Base-by-base conservation (phyloP, 2,797 vertebrate species). In the Denticeps clupeoides region DNA sequence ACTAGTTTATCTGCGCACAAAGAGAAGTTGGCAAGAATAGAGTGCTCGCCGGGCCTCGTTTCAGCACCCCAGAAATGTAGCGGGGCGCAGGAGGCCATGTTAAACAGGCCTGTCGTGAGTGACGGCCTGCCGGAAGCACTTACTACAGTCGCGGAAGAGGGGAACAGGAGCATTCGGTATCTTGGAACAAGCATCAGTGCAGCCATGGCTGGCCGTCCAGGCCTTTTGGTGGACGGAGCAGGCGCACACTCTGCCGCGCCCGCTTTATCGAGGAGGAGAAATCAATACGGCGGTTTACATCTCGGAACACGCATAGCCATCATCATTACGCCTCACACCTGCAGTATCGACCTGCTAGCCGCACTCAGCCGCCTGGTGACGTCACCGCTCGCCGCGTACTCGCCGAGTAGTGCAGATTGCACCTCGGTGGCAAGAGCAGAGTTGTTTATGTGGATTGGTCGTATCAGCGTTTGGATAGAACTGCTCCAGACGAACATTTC, bases 1-100 rank as follows among this genome's bases (percentile, higher is more conserved):
- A 84, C 76, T 82, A 83, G 80, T 86, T 82, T 82, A 83, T 84
- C 74, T 78, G 74, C 73, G 70, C 73, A 81, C 73, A 80, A 78
- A 78, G 72, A 75, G 62, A 73, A 78, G 67, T 78, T 69, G 43
- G 58, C 70, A 69, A 78, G 75, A 79, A 78, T 71, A 29, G 68
- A 74, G 65, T 60, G 51, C 58, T 65, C 43, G 24, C 24, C 24
- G 2, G 24, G 2, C 24, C 24, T 25, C 24, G 25, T 25, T 25
- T 24, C 31, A 11, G 31, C 29, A 31, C 29, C n/a, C 4, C 33
- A 18, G 33, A 37, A 7, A 37, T 10, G 33, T 37, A 18, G 33
- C 37, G 7, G 33, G 33, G 7, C 7, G 33, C 31, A 16, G 33
- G 16, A 37, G 8, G 33, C 15, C 33, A 18, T 33, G 37, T 18